Evolutionary conservation across 2,113 vertebrate genomes (phyloP).

Genomic region (Oceanodroma tethys): DNA sequence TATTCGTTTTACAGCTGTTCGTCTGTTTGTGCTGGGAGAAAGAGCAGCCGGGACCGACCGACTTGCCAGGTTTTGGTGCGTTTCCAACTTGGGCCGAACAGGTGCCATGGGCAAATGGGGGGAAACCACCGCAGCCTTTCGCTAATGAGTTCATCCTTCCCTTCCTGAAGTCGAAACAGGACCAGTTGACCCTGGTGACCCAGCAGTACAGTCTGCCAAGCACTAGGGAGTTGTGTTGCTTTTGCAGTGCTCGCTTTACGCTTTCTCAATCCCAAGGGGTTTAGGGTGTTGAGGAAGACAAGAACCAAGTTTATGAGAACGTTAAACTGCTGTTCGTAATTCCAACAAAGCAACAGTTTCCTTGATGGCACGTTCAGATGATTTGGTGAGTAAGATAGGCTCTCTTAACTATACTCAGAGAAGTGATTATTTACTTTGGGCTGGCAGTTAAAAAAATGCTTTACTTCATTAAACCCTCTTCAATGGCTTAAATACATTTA

Average conservation of each 20-base stretch:
- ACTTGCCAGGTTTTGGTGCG: neutral
- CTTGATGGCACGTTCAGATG: neutral
- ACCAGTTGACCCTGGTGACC: neutral
- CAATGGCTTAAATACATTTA: neutral
- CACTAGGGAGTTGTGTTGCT: neutral
- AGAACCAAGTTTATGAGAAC: neutral
- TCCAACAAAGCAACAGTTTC: slow-evolving; percentile 12
- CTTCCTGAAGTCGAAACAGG: neutral
- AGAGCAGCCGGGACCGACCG: neutral
- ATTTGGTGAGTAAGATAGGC: neutral
- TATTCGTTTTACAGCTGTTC: neutral
- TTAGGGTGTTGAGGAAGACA: neutral
- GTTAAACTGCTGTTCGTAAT: neutral
- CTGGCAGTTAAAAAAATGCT: slow-evolving; percentile 10
- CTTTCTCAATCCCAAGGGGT: neutral
- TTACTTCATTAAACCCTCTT: slow-evolving; percentile 54
- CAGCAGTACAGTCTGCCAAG: neutral
- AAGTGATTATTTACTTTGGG: slow-evolving; percentile 55
- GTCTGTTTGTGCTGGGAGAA: neutral
- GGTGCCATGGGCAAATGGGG: neutral
- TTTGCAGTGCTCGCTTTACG: neutral
- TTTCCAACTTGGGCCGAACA: neutral
- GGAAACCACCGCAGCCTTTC: neutral
- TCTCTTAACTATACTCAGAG: neutral
- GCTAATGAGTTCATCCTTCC: neutral